Percentiles rank a stretch among this genome's conserved stretches.
These are phyloP conservation scores for Chelon labrosus DNA, from an alignment of 2,797 vertebrate species.

Conservation along the genomic window DNA sequence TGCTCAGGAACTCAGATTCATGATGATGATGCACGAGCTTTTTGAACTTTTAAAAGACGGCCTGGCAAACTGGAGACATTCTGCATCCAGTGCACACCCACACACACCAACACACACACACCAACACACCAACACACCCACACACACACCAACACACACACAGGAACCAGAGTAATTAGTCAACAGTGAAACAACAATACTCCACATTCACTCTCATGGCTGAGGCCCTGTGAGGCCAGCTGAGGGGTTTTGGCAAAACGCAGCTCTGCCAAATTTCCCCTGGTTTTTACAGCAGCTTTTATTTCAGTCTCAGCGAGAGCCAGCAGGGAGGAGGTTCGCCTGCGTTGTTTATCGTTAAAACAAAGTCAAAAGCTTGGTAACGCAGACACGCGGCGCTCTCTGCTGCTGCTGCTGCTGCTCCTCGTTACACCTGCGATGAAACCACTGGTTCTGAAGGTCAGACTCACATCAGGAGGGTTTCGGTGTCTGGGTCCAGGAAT, in stretches of 20 bases:
- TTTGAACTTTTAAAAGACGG: no score
- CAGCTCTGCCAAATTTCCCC: constrained; percentile 65
- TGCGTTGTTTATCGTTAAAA: constrained; percentile 66
- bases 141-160: no score
- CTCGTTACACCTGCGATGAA: constrained; percentile 4
- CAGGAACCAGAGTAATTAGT: constrained; percentile 68
- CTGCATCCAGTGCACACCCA: no score
- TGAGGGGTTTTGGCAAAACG: constrained; percentile 54
- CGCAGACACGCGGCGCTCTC: constrained; percentile 3
- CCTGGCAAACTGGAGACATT: no score
- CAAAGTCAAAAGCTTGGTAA: constrained; percentile 47
- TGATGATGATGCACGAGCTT: no score
- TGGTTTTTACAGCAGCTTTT: constrained; percentile 70
- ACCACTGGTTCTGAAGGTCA: no score
- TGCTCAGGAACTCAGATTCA: no score
- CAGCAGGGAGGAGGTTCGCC: constrained; percentile 61
- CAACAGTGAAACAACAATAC: constrained; percentile 71
- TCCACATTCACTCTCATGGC: constrained; percentile 66
- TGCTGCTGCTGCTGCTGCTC: constrained; percentile 4
- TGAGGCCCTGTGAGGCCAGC: constrained; percentile 60
- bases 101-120: not conserved
- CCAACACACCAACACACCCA: constrained; percentile 14
- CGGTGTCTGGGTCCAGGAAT: no score
- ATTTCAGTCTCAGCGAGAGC: constrained; percentile 53
- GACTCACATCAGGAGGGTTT: not conserved